Percentiles rank a stretch among this genome's conserved stretches.
Evolutionary conservation across 2,797 vertebrate species (phyloP).

Genomic region (Periparus ater): DNA sequence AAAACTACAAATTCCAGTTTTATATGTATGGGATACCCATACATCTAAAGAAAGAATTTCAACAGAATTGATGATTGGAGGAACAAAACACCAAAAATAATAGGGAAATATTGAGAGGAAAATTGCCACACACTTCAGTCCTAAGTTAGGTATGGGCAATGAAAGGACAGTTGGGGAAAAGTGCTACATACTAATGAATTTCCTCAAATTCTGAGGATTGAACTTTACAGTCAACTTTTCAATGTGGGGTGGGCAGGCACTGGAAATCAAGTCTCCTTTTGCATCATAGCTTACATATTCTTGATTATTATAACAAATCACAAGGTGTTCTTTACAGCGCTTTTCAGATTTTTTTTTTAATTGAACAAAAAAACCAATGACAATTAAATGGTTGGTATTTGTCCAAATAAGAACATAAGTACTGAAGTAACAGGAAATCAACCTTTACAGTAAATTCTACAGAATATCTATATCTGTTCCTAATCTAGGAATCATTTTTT

Average conservation of each 20-base stretch:
- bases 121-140: background rate
- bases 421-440: slow-evolving; percentile 12
- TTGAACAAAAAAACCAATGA: background rate
- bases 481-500: background rate
- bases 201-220: background rate
- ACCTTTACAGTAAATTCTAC: background rate
- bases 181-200: background rate
- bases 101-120: background rate
- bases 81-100: background rate
- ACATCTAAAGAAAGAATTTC: background rate
- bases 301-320: background rate
- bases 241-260: accelerated
- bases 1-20: background rate
- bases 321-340: background rate
- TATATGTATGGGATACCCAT: background rate
- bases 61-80: background rate
- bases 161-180: background rate
- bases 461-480: background rate
- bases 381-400: background rate
- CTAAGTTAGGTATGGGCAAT: background rate
- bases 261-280: background rate
- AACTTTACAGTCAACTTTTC: background rate
- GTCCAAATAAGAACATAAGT: background rate
- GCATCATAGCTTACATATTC: background rate
- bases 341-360: background rate